Conservation (phyloP, 2,888 invertebrate species). For the Andrena dorsata region DNA sequence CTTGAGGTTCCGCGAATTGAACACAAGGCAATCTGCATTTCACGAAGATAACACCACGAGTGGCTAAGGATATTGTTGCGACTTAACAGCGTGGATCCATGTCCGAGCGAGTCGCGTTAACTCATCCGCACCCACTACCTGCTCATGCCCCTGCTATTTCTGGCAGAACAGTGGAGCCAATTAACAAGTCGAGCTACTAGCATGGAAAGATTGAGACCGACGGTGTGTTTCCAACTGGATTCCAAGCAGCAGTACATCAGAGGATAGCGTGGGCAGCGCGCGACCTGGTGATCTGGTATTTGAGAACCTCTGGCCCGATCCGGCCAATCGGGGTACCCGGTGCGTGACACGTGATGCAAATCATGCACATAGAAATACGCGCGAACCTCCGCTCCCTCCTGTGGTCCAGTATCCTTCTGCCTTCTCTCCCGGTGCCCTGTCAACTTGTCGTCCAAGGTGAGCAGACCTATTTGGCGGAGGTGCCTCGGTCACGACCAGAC, state of each 20-base stretch:
- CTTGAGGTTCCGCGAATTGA: conserved; percentile 79
- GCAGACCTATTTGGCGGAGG: conserved; percentile 76
- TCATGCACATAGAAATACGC: conserved; percentile 69
- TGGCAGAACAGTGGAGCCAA: too few species aligned
- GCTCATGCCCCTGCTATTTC: too few species aligned
- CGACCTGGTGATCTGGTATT: background rate
- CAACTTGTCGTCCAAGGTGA: conserved; percentile 79
- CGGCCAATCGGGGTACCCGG: conserved; percentile 64
- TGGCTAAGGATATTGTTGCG: conserved; percentile 50
- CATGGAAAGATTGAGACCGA: too few species aligned
- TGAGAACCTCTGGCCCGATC: conserved; percentile 73
- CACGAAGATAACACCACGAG: conserved; percentile 73
- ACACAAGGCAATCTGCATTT: conserved; percentile 81
- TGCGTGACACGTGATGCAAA: conserved; percentile 76
- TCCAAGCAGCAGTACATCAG: background rate
- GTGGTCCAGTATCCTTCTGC: conserved; percentile 51
- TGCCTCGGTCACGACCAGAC: conserved; percentile 67
- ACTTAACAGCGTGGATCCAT: conserved; percentile 17
- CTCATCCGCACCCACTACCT: too few species aligned
- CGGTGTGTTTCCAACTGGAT: too few species aligned
- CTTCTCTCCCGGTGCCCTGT: conserved; percentile 68
- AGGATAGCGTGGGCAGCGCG: background rate
- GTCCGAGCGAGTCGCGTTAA: too few species aligned
- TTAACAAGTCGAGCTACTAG: too few species aligned
- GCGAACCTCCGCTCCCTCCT: conserved; percentile 60